A percentile compares a stretch with the other conserved stretches of the same genome.
Conservation (phyloP, 2,113 vertebrate genomes). For the Gnathonemus longibarbis region DNA sequence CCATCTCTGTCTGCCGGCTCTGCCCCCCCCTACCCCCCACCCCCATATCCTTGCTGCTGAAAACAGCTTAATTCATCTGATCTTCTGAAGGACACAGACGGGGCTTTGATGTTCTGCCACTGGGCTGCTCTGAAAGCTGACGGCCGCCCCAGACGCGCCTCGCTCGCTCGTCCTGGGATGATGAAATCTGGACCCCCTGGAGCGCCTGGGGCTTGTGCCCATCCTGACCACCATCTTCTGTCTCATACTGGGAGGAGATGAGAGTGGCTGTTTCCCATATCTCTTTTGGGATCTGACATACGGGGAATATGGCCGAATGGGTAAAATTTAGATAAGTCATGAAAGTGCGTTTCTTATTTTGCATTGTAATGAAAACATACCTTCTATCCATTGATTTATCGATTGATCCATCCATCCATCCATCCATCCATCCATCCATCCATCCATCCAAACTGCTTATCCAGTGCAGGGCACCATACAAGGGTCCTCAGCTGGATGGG, state of each 20-base stretch:
- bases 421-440: background rate
- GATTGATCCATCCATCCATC: background rate
- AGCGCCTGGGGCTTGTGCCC: background rate
- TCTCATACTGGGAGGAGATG: background rate
- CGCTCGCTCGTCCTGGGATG: background rate
- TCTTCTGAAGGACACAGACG: background rate
- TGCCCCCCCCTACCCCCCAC: background rate
- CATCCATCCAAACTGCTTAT: background rate
- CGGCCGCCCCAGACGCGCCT: background rate
- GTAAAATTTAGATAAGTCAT: background rate
- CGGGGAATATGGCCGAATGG: background rate
- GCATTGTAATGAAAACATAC: background rate
- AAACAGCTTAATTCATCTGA: background rate
- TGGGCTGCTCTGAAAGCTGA: background rate
- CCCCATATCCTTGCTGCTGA: background rate
- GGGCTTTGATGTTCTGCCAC: background rate
- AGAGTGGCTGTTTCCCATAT: background rate
- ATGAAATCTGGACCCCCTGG: background rate
- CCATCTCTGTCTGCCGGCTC: background rate
- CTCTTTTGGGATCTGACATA: background rate
- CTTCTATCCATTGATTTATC: background rate
- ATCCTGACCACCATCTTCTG: background rate
- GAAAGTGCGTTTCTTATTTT: background rate
- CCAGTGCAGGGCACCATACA: background rate
- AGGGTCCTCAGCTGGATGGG: background rate